Evolutionary conservation across 1,140 invertebrate species (phyloP).

Genomic region (Polypedilum pembai): DNA sequence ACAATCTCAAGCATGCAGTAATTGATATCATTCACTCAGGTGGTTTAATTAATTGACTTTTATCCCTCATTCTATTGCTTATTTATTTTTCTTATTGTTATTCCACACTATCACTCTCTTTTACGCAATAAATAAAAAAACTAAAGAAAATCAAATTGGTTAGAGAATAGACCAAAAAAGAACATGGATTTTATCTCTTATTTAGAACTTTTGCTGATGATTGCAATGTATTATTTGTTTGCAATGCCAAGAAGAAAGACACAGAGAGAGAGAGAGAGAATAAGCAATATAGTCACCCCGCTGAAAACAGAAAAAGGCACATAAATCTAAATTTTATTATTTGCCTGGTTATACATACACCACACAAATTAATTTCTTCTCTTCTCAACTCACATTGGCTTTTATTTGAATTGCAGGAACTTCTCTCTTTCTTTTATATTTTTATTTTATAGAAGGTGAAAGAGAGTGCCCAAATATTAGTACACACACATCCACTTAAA

Average conservation of each 20-base stretch:
- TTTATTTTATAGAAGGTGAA: not conserved
- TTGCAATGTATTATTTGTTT: too few species aligned
- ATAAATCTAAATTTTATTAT: conserved; percentile 29
- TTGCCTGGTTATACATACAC: conserved; percentile 6
- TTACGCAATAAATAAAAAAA: not conserved
- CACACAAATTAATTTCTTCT: conserved; percentile 26
- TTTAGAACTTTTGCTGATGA: too few species aligned
- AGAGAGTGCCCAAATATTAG: conserved; percentile 23
- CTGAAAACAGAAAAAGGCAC: conserved; percentile 1
- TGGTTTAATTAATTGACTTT: conserved; percentile 28
- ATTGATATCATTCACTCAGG: conserved; percentile 28
- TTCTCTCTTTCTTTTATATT: not conserved
- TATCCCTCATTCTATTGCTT: conserved; percentile 21
- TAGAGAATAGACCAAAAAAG: not conserved
- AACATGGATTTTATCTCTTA: not conserved
- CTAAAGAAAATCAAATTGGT: not conserved
- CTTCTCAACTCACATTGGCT: not conserved
- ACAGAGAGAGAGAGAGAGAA: too few species aligned
- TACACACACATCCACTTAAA: conserved; percentile 24
- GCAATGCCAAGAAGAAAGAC: too few species aligned
- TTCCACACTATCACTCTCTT: not conserved
- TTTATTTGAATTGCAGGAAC: conserved; percentile 10
- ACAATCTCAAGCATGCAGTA: conserved; percentile 25
- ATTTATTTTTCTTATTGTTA: not conserved
- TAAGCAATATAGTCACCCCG: not conserved